Percentiles rank a stretch among this genome's conserved stretches.
phyloP scores from a whole-genome alignment of 2,113 vertebrate genomes.

The Corvus cornix region DNA sequence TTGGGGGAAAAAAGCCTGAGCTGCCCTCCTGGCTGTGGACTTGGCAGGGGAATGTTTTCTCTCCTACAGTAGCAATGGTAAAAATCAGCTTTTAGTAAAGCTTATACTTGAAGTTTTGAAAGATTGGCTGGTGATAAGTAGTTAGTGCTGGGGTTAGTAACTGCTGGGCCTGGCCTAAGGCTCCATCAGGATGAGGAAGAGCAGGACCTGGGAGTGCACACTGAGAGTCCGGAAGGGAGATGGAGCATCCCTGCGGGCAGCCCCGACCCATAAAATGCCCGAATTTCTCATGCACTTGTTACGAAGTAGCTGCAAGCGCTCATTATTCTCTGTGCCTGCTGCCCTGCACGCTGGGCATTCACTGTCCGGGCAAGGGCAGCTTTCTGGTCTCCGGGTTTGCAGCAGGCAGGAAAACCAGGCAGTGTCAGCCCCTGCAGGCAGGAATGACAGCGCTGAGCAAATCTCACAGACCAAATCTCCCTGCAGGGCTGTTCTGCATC shows the following conservation, averaged over 20 bases:
- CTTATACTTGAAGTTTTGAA: background rate
- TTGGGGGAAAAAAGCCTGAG: background rate
- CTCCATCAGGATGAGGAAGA: background rate
- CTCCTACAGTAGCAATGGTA: background rate
- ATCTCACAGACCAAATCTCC: background rate
- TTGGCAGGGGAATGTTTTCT: background rate
- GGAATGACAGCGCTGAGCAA: rapidly evolving
- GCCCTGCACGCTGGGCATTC: background rate
- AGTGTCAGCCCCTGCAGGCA: background rate
- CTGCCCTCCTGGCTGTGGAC: background rate
- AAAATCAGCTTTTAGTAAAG: background rate
- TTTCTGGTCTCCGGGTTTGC: background rate
- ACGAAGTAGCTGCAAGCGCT: background rate
- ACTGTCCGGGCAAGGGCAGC: rapidly evolving
- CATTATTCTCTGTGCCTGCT: rapidly evolving
- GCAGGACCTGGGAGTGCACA: background rate
- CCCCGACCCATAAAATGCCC: background rate
- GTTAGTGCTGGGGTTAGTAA: background rate
- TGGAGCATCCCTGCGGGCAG: background rate
- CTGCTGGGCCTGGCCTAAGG: background rate
- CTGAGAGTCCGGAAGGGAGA: background rate
- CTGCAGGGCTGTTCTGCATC: background rate
- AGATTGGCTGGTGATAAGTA: background rate
- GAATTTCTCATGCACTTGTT: background rate
- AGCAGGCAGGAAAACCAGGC: background rate